Evolutionary conservation across 2,113 vertebrate genomes (phyloP).

Genomic region (Pygoscelis adeliae): DNA sequence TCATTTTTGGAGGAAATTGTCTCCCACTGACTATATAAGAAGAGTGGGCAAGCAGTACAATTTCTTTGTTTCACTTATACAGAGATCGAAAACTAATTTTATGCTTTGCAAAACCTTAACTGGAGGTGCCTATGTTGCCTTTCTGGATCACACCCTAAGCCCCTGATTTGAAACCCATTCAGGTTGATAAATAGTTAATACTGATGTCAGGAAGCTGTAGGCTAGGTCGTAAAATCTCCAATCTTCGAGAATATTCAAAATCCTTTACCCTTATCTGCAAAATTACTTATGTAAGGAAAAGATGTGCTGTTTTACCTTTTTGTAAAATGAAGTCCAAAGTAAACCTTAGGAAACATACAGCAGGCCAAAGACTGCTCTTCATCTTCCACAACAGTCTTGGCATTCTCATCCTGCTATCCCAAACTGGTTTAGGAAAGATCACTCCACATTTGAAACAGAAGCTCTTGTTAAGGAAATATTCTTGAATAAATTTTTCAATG

Average conservation of each 20-base stretch:
- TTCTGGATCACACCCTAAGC: not conserved
- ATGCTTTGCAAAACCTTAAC: not conserved
- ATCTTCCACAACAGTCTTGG: not conserved
- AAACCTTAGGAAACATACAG: not conserved
- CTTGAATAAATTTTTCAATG: constrained; percentile 26
- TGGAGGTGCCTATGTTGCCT: not conserved
- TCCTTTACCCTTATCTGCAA: not conserved
- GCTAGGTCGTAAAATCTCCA: not conserved
- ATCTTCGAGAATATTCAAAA: not conserved
- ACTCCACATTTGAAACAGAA: constrained; percentile 35
- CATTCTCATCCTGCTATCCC: not conserved
- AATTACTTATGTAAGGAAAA: not conserved
- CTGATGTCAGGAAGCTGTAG: not conserved
- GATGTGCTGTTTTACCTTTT: not conserved
- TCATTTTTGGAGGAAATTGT: not conserved
- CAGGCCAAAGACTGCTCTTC: not conserved
- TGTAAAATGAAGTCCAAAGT: not conserved
- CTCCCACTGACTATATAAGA: not conserved
- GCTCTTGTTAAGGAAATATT: not conserved
- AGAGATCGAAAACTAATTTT: not conserved
- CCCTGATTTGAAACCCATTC: not conserved
- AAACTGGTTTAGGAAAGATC: constrained; percentile 37
- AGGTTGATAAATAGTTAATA: not conserved
- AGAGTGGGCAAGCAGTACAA: accelerated
- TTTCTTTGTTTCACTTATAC: not conserved